A percentile compares a stretch with the other conserved stretches of the same genome.
Conservation (phyloP, 2,888 invertebrate species). For the Apomyelois bistriatella region DNA sequence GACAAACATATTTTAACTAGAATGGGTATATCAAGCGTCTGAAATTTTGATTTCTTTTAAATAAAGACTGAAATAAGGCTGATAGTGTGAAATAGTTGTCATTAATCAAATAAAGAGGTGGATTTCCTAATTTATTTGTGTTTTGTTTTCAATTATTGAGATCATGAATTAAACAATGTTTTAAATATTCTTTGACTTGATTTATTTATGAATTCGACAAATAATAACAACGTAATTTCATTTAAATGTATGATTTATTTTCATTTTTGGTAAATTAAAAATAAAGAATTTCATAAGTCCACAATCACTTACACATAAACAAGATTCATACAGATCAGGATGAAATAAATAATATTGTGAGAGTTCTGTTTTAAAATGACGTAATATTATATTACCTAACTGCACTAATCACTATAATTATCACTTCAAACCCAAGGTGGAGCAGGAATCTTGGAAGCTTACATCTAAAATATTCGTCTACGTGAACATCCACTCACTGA, state of each 20-base stretch:
- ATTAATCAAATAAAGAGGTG: slow-evolving; percentile 6
- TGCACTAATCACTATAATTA: slow-evolving; percentile 73
- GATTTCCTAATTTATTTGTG: slow-evolving; percentile 17
- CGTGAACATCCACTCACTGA: slow-evolving; percentile 64
- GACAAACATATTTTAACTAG: too few species aligned
- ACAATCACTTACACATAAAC: slow-evolving; percentile 73
- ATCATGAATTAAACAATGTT: slow-evolving; percentile 41
- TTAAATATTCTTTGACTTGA: slow-evolving; percentile 16
- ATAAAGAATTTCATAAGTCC: slow-evolving; percentile 71
- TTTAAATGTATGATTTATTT: slow-evolving; percentile 73
- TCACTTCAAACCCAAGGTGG: slow-evolving; percentile 76
- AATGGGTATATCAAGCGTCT: too few species aligned
- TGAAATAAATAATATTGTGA: slow-evolving; percentile 76
- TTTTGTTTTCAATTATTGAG: slow-evolving; percentile 30
- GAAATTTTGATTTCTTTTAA: too few species aligned
- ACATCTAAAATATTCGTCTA: slow-evolving; percentile 71
- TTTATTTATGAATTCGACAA: slow-evolving; percentile 7
- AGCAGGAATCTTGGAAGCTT: slow-evolving; percentile 76
- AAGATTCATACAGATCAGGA: slow-evolving; percentile 77
- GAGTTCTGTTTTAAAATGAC: slow-evolving; percentile 66
- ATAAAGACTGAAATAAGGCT: background rate
- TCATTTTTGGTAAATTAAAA: slow-evolving; percentile 79
- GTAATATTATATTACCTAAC: slow-evolving; percentile 67
- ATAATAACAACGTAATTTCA: slow-evolving; percentile 30
- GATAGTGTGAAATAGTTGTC: slow-evolving; percentile 2